Base-by-base conservation (phyloP, 2,888 invertebrate species). In the Elgonia sp. region DNA sequence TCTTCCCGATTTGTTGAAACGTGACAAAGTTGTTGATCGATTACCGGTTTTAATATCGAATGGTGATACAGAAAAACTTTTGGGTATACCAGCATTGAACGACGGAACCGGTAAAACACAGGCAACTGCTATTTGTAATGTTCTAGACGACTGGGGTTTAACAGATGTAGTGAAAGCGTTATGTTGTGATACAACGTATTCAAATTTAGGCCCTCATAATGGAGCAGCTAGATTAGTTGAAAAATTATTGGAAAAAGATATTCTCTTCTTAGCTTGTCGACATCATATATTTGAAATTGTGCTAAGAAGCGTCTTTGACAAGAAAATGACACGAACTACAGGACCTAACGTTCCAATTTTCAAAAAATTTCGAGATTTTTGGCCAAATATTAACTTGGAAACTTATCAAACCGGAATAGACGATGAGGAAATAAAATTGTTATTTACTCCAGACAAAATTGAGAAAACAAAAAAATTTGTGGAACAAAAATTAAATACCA, bases 321-420 rank as follows among this genome's bases (percentile, higher is more conserved):
- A 5, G 1, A 46, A 46, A 46, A 5, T 46, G 3, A 2, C 46
- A 1, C 4, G 1, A 1, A 46, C 46, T 46, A 46, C 12, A 1
- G 46, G 5, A 2, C 46, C 46, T 2, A 46, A 46, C 46, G 46
- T 46, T 46, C 14, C 1, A 46, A 12, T 46, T 12, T 46, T 46
- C 7, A 46, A 46, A 14, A 2, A 7, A 1, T 91, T 90, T 73
- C 50, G 85, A 50, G 60, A 10, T 29, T 29, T 16, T 3, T 69
- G 53, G 50, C 14, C 46, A 29, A 7, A 72, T 40, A 21, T 88
- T 8, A 75, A 88, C 70, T 76, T 84, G 72, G 63, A 10, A 14
- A 70, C 79, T 42, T 89, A 29, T 39, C 60, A 75, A 82, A 62
- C 46, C 63, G 87, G 83, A 53, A 37, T 60, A 65, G 14, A n/a